Evolutionary conservation across 2,797 vertebrate species (phyloP), one percentile per base, ranked within the genome.

Genomic region (Myiothlypis chrysogaster): DNA sequence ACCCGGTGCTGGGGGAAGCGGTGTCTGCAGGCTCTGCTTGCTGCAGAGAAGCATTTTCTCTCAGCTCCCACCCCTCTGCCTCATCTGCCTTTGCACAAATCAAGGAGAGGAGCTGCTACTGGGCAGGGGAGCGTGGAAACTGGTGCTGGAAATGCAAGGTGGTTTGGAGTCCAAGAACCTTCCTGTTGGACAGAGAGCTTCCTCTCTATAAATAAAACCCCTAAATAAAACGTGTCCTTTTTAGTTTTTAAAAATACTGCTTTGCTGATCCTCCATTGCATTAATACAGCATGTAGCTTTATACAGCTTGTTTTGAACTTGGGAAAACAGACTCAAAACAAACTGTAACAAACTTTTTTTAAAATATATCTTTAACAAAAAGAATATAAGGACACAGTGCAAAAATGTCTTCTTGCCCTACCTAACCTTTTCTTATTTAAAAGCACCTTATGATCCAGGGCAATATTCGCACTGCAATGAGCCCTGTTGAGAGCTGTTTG

Each of bases 1-100:
- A 47, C 65, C 68, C 86, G 49, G n/a, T 14, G 94, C 80, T 89
- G 88, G 70, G 78, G 79, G 72, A 46, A 81, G 59, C 20, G 25
- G 2, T 35, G 71, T 46, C 80, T 2, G 3, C 35, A 17, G 91
- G 83, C 78, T 87, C 52, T 4, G 21, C 28, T 81, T 44, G 22
- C 68, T 83, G 77, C 60, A 76, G 8, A 75, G 47, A 27, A 9
- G 9, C 10, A 1, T 73, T 41, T 80, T 23, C 47, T 50, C 18
- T 22, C 88, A 14, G 1, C 6, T 61, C 49, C 46, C 10, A 21
- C 28, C 39, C 32, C 20, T n/a, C 56, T 83, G 56, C 56, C 63
- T n/a, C 3, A 56, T 32, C 55, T 57, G n/a, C 46, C 41, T 75
- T 37, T 69, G 72, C 34, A 59, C 49, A 47, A 53, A 49, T 21